Evolutionary conservation across 2,888 invertebrate genomes (phyloP).

Genomic region (Nezara viridula): DNA sequence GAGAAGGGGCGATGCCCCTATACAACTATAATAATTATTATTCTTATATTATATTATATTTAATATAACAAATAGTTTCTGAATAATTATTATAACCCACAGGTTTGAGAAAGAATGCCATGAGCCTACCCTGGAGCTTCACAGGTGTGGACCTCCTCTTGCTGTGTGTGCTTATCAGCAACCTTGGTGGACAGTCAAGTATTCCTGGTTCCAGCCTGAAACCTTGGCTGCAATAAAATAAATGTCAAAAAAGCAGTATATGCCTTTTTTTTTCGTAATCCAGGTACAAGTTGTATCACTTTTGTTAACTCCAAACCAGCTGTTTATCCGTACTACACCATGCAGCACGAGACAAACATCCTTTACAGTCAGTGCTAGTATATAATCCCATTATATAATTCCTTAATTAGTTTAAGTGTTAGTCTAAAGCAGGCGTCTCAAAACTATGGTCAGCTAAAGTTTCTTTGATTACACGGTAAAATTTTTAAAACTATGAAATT

Average conservation of each 20-base stretch:
- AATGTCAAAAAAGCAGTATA: background rate
- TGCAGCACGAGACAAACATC: background rate
- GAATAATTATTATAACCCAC: background rate
- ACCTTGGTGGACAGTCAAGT: conserved; percentile 27
- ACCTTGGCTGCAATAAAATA: background rate
- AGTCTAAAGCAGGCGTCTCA: too few species aligned
- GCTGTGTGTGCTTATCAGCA: background rate
- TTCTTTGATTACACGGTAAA: too few species aligned
- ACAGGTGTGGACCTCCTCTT: background rate
- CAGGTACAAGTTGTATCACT: background rate
- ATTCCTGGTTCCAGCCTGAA: conserved; percentile 47
- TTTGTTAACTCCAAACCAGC: too few species aligned
- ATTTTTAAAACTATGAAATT: too few species aligned
- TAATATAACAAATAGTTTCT: background rate
- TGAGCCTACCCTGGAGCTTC: background rate
- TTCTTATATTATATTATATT: background rate
- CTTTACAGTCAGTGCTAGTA: too few species aligned
- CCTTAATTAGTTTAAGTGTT: too few species aligned
- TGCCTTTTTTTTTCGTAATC: background rate
- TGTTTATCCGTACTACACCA: too few species aligned
- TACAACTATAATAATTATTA: background rate
- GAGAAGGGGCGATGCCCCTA: background rate
- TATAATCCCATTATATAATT: too few species aligned
- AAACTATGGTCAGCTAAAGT: too few species aligned
- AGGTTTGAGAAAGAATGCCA: conserved; percentile 37